Base-by-base conservation (phyloP, 2,888 invertebrate species). In the Furcula furcula region DNA sequence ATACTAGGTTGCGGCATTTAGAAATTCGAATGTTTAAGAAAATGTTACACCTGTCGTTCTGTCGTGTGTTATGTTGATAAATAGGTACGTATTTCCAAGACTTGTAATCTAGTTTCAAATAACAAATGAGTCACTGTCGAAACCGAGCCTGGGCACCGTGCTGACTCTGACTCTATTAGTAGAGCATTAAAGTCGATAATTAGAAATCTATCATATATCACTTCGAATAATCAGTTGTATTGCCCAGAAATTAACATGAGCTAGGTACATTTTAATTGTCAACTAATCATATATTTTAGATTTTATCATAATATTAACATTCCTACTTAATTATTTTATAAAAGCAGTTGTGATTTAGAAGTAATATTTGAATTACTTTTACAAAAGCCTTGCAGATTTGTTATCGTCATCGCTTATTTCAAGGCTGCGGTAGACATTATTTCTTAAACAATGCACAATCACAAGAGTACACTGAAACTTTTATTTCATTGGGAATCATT, bases 91-190 rank as follows among this genome's bases (percentile, higher is more conserved):
- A 13, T 26, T 26, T 26, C 25, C 18, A 29, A 25, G 26, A 26
- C 14, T 14, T 14, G 26, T 9, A 26, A 14, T 14, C 4, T 14
- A 13, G n/a, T 6, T 3, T 52, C 29, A 26, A 38, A 40, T 38
- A 44, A 36, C 48, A 39, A 38, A 52, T 40, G 40, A 46, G 37
- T 40, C 14, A 26, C 36, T 36, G 25, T 12, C 14, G 28, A 52
- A 37, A 20, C 25, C 15, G 37, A 39, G 31, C 39, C 25, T 36
- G 36, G 16, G 35, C 40, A 46, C 9, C 21, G 21, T 29, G 19
- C 14, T 9, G 5, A 5, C 20, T 7, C 9, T 13, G 12, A 15
- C n/a, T 25, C 29, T 31, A 29, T 30, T 29, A n/a, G 7, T 2
- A n/a, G 10, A 31, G 15, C 18, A 30, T 33, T 40, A 31, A 29